Percentiles rank a stretch among this genome's conserved stretches.
phyloP scores from a whole-genome alignment of 1,140 invertebrate genomes.

The Cecropterus lyciades region DNA sequence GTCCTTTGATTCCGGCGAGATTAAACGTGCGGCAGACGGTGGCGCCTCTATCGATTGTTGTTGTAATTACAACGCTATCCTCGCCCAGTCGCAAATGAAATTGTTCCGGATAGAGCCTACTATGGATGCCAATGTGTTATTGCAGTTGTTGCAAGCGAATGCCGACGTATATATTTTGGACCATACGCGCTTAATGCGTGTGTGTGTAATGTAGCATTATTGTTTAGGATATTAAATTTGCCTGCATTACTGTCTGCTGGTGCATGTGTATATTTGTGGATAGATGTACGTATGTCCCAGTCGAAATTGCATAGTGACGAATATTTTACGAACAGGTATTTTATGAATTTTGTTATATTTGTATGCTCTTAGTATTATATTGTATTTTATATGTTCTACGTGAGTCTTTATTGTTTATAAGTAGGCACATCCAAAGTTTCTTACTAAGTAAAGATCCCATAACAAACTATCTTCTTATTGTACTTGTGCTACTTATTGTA shows the following conservation, averaged over 20 bases:
- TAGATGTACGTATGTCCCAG: too few relatives aligned
- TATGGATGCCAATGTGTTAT: constrained; percentile 74
- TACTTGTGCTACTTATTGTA: too few relatives aligned
- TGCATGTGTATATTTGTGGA: constrained; percentile 7
- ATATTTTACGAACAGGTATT: too few relatives aligned
- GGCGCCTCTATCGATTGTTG: constrained; percentile 84
- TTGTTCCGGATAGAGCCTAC: constrained; percentile 80
- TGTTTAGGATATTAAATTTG: constrained; percentile 38
- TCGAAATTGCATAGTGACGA: too few relatives aligned
- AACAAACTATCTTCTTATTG: too few relatives aligned
- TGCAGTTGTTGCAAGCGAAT: constrained; percentile 58
- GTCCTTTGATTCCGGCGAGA: constrained; percentile 83
- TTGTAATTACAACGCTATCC: constrained; percentile 83
- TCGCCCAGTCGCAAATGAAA: constrained; percentile 83
- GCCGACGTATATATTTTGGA: constrained; percentile 48
- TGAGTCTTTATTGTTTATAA: too few relatives aligned
- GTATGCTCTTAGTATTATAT: too few relatives aligned
- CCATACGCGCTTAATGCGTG: constrained; percentile 38
- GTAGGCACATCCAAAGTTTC: too few relatives aligned
- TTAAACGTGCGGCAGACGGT: constrained; percentile 84
- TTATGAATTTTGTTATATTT: too few relatives aligned
- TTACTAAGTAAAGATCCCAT: too few relatives aligned
- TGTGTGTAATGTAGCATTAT: constrained; percentile 35
- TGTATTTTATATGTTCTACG: too few relatives aligned
- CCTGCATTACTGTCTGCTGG: constrained; percentile 17